A percentile compares a stretch with the other conserved stretches of the same genome.
phyloP scores from a whole-genome alignment of 2,888 invertebrate genomes.

The Artemia sinica region DNA sequence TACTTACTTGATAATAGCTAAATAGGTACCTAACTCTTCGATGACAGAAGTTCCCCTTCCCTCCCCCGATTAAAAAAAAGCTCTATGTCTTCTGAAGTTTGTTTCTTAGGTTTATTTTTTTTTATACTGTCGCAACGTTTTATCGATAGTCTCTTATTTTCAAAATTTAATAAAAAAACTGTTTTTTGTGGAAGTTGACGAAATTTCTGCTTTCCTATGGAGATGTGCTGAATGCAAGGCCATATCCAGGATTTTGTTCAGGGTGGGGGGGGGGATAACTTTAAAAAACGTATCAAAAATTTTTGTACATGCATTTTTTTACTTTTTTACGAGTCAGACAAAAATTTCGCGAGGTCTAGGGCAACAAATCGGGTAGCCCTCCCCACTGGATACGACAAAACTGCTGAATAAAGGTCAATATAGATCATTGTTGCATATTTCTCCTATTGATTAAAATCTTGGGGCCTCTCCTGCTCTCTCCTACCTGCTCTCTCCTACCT shows the following conservation, averaged over 20 bases:
- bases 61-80: no score
- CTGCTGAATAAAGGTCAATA: background rate
- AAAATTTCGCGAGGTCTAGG: background rate
- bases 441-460: no score
- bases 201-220: no score
- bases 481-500: background rate
- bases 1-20: no score
- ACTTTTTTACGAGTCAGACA: background rate
- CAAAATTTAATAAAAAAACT: background rate
- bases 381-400: background rate
- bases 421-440: background rate
- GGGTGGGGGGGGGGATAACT: background rate
- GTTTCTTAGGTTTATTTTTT: background rate
- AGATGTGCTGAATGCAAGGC: background rate
- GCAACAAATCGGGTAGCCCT: background rate
- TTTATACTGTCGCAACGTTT: background rate
- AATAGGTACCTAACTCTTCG: no score
- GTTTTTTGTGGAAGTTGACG: no score
- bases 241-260: constrained; percentile 2
- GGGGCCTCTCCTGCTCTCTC: no score
- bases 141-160: background rate
- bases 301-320: no score
- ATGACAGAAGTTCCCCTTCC: no score
- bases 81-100: no score
- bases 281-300: no score